Conservation (phyloP, 2,888 invertebrate species). For the Drosophila ustulata region DNA sequence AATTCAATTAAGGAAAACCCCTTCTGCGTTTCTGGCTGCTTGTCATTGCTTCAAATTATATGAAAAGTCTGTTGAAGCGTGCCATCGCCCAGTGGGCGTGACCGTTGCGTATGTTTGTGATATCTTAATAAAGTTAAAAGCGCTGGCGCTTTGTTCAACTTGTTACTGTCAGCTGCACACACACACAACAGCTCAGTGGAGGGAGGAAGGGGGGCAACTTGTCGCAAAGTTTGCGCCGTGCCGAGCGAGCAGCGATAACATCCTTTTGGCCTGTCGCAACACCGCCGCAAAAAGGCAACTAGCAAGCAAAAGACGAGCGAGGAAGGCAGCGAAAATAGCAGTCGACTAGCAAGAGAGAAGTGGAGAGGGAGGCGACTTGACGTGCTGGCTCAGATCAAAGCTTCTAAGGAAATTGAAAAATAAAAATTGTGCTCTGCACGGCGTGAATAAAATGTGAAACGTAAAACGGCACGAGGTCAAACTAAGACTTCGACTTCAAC, state of each 20-base stretch:
- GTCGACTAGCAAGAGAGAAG: neutral
- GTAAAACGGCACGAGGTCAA: slow-evolving; percentile 21
- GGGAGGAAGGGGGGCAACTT: slow-evolving; percentile 15
- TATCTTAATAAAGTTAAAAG: slow-evolving; percentile 78
- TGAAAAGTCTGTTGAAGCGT: slow-evolving; percentile 48
- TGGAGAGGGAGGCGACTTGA: slow-evolving; percentile 5
- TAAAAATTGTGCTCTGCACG: slow-evolving; percentile 48
- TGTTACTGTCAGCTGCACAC: slow-evolving; percentile 72
- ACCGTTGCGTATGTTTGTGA: slow-evolving; percentile 57
- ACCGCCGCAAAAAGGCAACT: neutral
- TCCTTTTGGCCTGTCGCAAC: slow-evolving; percentile 30
- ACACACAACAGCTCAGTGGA: slow-evolving; percentile 11
- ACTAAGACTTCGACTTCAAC: neutral
- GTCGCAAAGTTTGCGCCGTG: slow-evolving; percentile 47
- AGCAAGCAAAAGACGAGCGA: neutral
- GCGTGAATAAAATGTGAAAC: slow-evolving; percentile 36
- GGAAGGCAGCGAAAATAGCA: neutral
- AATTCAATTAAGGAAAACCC: slow-evolving; percentile 74
- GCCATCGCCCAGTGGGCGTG: slow-evolving; percentile 10
- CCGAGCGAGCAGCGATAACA: slow-evolving; percentile 33
- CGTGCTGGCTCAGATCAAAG: slow-evolving; percentile 64
- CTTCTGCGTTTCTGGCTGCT: slow-evolving; percentile 32
- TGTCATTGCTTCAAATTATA: slow-evolving; percentile 64
- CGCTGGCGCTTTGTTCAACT: slow-evolving; percentile 61
- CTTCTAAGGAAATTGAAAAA: slow-evolving; percentile 73